Evolutionary conservation across 1,140 invertebrate genomes (phyloP), one percentile per base, ranked within the genome.

Genomic region (Protaetia brevitarsis): DNA sequence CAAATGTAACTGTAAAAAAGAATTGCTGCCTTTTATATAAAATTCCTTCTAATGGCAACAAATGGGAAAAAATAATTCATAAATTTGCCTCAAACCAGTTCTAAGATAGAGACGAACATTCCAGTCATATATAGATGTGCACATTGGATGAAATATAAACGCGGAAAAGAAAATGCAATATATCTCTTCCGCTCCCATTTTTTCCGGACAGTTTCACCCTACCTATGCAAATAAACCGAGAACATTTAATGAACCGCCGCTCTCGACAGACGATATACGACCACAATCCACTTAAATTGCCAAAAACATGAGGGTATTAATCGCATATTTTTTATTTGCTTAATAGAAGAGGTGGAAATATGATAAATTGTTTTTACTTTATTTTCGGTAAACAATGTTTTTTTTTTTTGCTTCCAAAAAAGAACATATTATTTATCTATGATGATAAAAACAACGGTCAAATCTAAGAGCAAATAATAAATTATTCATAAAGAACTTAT

Each of bases 181-280:
- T 51, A 10, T 51, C 41, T 51, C 16, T 51, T 51, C 41, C 41
- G 19, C 16, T 23, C 16, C 41, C 41, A 51, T 51, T 51, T 21
- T n/a, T 51, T 51, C 16, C 41, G 41, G 41, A 51, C 41, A 51
- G 41, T 51, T 51, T 51, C 41, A 51, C 16, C 26, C 19, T 19
- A 10, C 6, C 19, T 6, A 23, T 51, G 41, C 16, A 51, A 51
- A 51, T 10, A 51, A 23, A 11, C 41, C 19, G 16, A 23, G 13
- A 51, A 51, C 41, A 51, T 19, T 23, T 51, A 51, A 51, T 19
- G 41, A 51, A 23, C 41, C 16, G 2, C 41, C 41, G 19, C 41
- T n/a, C n/a, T n/a, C 13, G 16, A 13, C 41, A 19, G 41, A 21
- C 41, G 37, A 45, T 45, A 21, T 45, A 19, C n/a, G 34, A 37